A percentile compares a stretch with the other conserved stretches of the same genome.
phyloP scores from a whole-genome alignment of 2,113 vertebrate genomes.

The Quiscalus mexicanus region DNA sequence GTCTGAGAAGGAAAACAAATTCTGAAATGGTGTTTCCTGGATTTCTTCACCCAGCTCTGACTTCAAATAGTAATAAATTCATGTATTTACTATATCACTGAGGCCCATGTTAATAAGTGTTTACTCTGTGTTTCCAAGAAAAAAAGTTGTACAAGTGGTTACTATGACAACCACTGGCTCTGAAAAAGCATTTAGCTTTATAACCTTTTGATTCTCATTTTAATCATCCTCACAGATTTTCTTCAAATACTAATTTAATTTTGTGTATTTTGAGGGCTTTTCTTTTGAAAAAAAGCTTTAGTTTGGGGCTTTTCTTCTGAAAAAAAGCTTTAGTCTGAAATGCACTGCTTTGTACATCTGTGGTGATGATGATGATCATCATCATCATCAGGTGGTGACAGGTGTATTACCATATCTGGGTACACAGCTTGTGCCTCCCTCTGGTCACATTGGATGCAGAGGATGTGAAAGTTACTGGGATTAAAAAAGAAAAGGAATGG shows the following conservation, averaged over 20 bases:
- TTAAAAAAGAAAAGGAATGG: not conserved
- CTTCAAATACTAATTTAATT: conserved; percentile 22
- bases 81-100: conserved; percentile 51
- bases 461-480: not conserved
- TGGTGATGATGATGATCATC: not conserved
- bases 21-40: conserved; percentile 41
- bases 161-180: conserved; percentile 21
- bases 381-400: not conserved
- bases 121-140: conserved; percentile 58
- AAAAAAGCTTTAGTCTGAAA: not conserved
- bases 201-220: conserved; percentile 49
- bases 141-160: conserved; percentile 26
- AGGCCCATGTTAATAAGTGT: conserved; percentile 44
- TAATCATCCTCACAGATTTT: conserved; percentile 32
- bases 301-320: not conserved
- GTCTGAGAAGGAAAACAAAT: conserved; percentile 52
- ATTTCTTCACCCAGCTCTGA: conserved; percentile 60
- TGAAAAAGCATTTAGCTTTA: conserved; percentile 25
- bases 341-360: not conserved
- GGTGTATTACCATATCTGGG: not conserved
- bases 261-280: not conserved
- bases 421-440: not conserved
- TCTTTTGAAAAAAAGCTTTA: not conserved
- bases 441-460: not conserved
- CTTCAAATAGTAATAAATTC: conserved; percentile 59